A percentile compares a stretch with the other conserved stretches of the same genome.
Conservation (phyloP, 2,113 vertebrate species). For the Oceanites oceanicus region DNA sequence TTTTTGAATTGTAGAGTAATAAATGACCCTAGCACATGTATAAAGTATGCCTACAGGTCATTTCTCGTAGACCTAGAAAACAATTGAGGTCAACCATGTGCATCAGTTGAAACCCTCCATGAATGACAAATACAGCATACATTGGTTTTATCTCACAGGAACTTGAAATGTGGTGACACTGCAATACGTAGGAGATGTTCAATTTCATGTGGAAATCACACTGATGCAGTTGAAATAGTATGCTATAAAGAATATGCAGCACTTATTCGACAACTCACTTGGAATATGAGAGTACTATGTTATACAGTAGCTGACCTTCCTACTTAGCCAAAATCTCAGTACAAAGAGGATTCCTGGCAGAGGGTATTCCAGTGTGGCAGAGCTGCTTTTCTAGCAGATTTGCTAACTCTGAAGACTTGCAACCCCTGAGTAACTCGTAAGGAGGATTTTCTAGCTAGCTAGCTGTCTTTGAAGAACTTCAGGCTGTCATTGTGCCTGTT, state of each 20-base stretch:
- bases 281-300: not conserved
- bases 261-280: not conserved
- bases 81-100: not conserved
- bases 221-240: not conserved
- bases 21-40: not conserved
- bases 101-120: not conserved
- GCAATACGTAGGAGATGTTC: not conserved
- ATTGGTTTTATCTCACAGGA: not conserved
- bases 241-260: not conserved
- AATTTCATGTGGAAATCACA: not conserved
- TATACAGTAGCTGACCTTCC: accelerated
- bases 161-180: too few relatives aligned
- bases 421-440: not conserved
- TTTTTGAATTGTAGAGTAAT: not conserved
- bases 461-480: not conserved
- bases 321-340: not conserved
- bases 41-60: not conserved
- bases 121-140: not conserved
- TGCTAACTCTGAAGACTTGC: not conserved
- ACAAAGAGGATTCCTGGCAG: not conserved
- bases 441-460: not conserved
- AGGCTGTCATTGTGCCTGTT: not conserved
- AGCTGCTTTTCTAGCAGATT: not conserved
- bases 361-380: not conserved
- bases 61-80: not conserved